Percentiles rank a stretch among this genome's conserved stretches.
phyloP scores from a whole-genome alignment of 2,113 vertebrate species.

The Pitta sordida region DNA sequence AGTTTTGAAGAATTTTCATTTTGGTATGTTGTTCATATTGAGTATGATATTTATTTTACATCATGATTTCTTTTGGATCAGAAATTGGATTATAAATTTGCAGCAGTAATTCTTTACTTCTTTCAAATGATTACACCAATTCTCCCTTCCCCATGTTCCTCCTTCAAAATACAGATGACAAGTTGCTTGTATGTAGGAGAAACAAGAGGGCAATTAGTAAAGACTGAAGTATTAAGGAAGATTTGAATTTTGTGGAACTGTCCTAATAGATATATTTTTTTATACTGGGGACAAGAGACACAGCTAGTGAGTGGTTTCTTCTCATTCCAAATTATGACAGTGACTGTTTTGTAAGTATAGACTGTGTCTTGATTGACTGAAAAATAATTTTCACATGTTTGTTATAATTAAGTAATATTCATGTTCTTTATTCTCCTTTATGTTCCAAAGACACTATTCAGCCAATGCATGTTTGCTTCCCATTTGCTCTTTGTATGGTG shows the following conservation, averaged over 20 bases:
- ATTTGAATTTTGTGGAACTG: not conserved
- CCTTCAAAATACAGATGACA: not conserved
- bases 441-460: slow-evolving; percentile 74
- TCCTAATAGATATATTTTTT: not conserved
- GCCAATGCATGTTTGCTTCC: slow-evolving; percentile 82
- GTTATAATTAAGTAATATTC: not conserved
- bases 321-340: not conserved
- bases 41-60: not conserved
- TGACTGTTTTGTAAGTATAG: not conserved
- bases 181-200: not conserved
- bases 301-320: not conserved
- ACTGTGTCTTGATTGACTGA: not conserved
- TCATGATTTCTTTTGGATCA: not conserved
- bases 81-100: not conserved
- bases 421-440: not conserved
- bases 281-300: not conserved
- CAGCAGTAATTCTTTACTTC: not conserved
- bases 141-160: not conserved
- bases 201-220: not conserved
- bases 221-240: not conserved
- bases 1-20: not conserved
- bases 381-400: not conserved
- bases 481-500: slow-evolving; percentile 77
- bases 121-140: not conserved
- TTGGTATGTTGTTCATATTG: not conserved